These are phyloP conservation scores for Psilopsiagon aurifrons DNA, from an alignment of 2,113 vertebrate genomes.

Conservation along the genomic window DNA sequence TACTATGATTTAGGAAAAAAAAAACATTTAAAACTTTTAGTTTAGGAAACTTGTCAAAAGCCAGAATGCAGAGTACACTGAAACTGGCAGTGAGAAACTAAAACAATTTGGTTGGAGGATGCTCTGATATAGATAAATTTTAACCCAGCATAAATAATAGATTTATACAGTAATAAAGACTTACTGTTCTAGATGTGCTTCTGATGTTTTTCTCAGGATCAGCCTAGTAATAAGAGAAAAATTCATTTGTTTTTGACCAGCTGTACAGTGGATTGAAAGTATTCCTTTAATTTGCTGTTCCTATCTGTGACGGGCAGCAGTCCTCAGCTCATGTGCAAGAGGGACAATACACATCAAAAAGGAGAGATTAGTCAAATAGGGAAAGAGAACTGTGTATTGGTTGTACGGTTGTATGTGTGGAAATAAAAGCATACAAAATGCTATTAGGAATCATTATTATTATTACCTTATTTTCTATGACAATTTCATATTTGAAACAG, in stretches of 20 bases:
- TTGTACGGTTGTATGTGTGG: neutral
- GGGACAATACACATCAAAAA: neutral
- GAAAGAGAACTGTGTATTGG: neutral
- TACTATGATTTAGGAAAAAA: neutral
- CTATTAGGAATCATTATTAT: neutral
- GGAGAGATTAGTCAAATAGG: neutral
- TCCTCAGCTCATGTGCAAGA: neutral
- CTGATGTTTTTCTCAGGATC: neutral
- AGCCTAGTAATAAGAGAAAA: neutral
- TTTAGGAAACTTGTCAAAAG: neutral
- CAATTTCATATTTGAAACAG: conserved; percentile 49
- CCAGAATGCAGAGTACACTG: neutral
- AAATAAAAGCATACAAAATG: neutral
- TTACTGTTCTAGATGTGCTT: neutral
- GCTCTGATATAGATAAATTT: neutral
- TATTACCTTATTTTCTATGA: conserved; percentile 45
- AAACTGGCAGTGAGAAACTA: neutral
- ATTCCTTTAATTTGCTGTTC: neutral
- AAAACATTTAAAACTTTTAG: neutral
- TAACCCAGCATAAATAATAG: neutral
- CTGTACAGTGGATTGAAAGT: neutral
- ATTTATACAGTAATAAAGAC: neutral
- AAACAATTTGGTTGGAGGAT: neutral
- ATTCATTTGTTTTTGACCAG: neutral
- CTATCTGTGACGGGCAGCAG: neutral